Base-by-base conservation (phyloP, 2,888 invertebrate genomes). In the Dugesia japonica region DNA sequence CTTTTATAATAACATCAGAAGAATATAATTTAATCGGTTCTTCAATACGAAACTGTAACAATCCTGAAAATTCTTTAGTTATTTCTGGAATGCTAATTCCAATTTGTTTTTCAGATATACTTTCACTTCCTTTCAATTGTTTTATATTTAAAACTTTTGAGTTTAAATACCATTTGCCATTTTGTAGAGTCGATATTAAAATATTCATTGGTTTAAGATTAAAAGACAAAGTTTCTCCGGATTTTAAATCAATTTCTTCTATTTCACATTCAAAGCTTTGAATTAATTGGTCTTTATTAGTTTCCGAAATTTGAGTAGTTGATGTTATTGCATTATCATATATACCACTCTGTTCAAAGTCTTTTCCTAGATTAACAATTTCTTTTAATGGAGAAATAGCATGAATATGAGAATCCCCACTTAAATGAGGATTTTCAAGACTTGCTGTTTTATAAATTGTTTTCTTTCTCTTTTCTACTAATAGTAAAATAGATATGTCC, bases 181-280 rank as follows among this genome's bases (percentile, higher is more conserved):
- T 1, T 13, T 56, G 4, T 23, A 56, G 17, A 20, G 56, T 56
- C 23, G 56, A 56, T n/a, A 56, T 9, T n/a, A n/a, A n/a, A 7
- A 56, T 56, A 26, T 28, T 71, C 1, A 26, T 71, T 4, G 72
- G 20, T 27, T 72, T 76, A 1, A 76, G 23, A 28, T 71, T 75
- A 7, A 76, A 26, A 23, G 23, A 17, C 20, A 75, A 75, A 7
- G 72, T 75, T 76, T 76, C 76, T 4, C 76, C 76, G 71, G 26
- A 26, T 27, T 71, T 28, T 13, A 76, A 31, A 27, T 76, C 76
- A 1, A 76, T 72, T 76, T 76, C 76, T 76, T 71, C 72, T 1
- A 72, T 72, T 26, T 76, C 76, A 28, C 28, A 72, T 72, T 72
- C 71, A 1, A 76, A 71, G 17, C 7, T 9, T 20, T n/a, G 9